These are phyloP conservation scores for Caerostris darwini DNA, from an alignment of 1,140 invertebrate species.

Conservation along the genomic window DNA sequence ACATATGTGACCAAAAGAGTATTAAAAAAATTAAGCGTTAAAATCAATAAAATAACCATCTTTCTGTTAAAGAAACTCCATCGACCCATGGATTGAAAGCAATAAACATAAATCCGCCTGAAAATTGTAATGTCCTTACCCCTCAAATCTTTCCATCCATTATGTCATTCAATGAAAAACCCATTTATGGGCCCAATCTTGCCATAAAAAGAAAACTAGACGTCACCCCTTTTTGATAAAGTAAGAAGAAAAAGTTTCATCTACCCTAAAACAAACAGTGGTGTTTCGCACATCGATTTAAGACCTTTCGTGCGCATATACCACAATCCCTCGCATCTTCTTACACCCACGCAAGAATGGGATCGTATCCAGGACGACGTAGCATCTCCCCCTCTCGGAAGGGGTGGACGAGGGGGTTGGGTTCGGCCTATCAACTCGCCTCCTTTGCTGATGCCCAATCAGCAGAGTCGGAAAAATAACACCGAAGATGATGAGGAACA, in stretches of 20 bases:
- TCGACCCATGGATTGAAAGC: no score
- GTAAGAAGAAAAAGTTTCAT: neutral
- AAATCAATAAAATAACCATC: no score
- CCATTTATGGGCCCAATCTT: no score
- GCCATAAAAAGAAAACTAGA: no score
- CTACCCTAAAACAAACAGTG: neutral
- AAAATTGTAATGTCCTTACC: no score
- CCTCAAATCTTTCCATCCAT: no score
- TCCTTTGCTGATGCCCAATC: constrained; percentile 11
- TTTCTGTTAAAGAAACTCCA: no score
- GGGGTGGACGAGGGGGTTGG: neutral
- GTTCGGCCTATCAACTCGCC: constrained; percentile 1
- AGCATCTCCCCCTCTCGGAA: neutral
- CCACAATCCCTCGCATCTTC: neutral
- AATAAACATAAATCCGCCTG: no score
- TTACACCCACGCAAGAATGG: constrained; percentile 28
- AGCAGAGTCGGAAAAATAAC: constrained; percentile 22
- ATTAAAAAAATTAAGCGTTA: no score
- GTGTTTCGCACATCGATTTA: constrained; percentile 3
- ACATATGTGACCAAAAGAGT: no score
- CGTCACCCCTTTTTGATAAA: no score
- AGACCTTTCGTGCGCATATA: neutral
- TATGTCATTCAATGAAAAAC: no score
- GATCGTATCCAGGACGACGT: constrained; percentile 30
- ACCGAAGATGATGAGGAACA: neutral